These are phyloP conservation scores for Uloborus diversus DNA, from an alignment of 1,140 invertebrate species.

Conservation along the genomic window DNA sequence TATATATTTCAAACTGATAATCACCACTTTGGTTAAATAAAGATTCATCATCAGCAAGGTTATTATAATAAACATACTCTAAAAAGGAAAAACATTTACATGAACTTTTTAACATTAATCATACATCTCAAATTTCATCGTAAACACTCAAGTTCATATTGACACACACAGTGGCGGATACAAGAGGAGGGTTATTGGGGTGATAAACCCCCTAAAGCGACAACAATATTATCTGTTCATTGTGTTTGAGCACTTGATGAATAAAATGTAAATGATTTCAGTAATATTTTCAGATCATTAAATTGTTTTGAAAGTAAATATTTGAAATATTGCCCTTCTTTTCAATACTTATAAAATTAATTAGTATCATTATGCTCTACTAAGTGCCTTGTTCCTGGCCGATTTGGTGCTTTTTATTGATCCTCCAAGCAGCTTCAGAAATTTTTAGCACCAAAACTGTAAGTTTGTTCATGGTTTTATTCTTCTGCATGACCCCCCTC, in stretches of 20 bases:
- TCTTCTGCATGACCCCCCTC: too few species aligned
- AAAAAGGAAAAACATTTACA: background rate
- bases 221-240: background rate
- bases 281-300: too few species aligned
- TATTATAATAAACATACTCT: slow-evolving; percentile 23
- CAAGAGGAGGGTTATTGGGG: background rate
- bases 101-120: background rate
- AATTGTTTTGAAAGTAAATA: too few species aligned
- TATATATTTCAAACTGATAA: slow-evolving; percentile 28
- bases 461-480: too few species aligned
- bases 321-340: too few species aligned
- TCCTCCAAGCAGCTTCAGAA: too few species aligned
- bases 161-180: background rate
- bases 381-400: too few species aligned
- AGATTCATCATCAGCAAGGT: slow-evolving; percentile 21
- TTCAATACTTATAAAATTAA: too few species aligned
- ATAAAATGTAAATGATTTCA: background rate
- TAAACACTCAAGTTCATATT: background rate
- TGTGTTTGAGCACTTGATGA: background rate
- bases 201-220: too few species aligned
- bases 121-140: background rate
- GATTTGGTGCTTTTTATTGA: too few species aligned
- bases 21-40: slow-evolving; percentile 38
- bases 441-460: too few species aligned
- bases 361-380: too few species aligned